Base-by-base conservation (phyloP, 1,140 invertebrate species). In the Tetramorium simillimum region DNA sequence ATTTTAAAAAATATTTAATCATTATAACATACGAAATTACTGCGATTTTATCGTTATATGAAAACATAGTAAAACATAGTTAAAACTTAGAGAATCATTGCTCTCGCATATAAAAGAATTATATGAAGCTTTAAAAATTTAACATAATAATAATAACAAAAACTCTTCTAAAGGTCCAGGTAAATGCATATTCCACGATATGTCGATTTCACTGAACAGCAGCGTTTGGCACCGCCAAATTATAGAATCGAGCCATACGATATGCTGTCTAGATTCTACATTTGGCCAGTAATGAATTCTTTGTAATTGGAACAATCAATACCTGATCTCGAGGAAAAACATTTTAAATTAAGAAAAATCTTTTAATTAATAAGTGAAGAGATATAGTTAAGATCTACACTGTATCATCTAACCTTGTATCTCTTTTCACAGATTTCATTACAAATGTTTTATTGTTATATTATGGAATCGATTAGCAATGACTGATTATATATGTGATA, bases 121-220 rank as follows among this genome's bases (percentile, higher is more conserved):
- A 49, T 9, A 28, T 0, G n/a, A 69, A 7, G 14, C 5, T 14
- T 70, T 28, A 49, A 46, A 12, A 14, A 43, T 43, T 12, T n/a
- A 49, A 49, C 6, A 14, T 49, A 46, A 46, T 46, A 12, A 69
- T 21, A 12, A 21, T 40, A 65, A 40, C 2, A n/a, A 37, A n/a
- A 21, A 69, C 18, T 65, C 12, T 69, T 18, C 33, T 6, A 28
- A 75, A 56, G 53, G 4, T 73, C 4, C n/a, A 28, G 10, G 14
- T 18, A 40, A 56, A 73, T 60, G 37, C 4, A 40, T 43, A 53
- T 73, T 76, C 10, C 56, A 40, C 5, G 7, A 56, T 37, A 16
- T 40, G 24, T 77, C 16, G 21, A 60, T 63, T 46, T 77, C 58
- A 33, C 58, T 77, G 40, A 77, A 77, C 58, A 77, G 75, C 24